Conservation (phyloP, 2,888 invertebrate species). For the Cephalotes varians region DNA sequence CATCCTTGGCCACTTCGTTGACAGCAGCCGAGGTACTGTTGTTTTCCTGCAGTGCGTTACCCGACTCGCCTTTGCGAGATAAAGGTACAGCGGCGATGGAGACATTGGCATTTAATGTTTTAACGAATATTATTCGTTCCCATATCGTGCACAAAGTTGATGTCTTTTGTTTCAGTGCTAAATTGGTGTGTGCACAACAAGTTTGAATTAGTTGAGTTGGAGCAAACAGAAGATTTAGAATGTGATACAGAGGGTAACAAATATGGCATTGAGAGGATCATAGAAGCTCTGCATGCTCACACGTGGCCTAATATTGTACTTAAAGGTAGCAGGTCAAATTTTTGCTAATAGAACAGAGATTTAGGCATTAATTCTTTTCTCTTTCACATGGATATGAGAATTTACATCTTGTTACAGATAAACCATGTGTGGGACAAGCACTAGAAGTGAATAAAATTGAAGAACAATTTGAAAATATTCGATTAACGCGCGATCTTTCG, state of each 20-base stretch:
- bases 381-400: neutral
- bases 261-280: constrained; percentile 89
- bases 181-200: constrained; percentile 90
- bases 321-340: constrained; percentile 85
- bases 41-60: constrained; percentile 78
- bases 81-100: constrained; percentile 85
- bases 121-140: neutral
- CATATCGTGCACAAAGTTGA: neutral
- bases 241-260: constrained; percentile 87
- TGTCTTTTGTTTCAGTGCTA: constrained; percentile 83
- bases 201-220: constrained; percentile 90
- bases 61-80: constrained; percentile 82
- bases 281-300: constrained; percentile 91
- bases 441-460: constrained; percentile 78
- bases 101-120: neutral
- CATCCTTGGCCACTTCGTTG: constrained; percentile 74
- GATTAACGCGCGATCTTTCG: constrained; percentile 71
- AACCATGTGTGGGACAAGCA: constrained; percentile 59
- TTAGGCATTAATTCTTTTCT: neutral
- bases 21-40: constrained; percentile 80
- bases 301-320: constrained; percentile 90
- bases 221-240: constrained; percentile 84
- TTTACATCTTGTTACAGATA: constrained; percentile 61
- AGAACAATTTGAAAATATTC: constrained; percentile 81
- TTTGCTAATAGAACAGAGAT: constrained; percentile 1